phyloP scores from a whole-genome alignment of 1,140 invertebrate genomes.

The Drosophila serrata region DNA sequence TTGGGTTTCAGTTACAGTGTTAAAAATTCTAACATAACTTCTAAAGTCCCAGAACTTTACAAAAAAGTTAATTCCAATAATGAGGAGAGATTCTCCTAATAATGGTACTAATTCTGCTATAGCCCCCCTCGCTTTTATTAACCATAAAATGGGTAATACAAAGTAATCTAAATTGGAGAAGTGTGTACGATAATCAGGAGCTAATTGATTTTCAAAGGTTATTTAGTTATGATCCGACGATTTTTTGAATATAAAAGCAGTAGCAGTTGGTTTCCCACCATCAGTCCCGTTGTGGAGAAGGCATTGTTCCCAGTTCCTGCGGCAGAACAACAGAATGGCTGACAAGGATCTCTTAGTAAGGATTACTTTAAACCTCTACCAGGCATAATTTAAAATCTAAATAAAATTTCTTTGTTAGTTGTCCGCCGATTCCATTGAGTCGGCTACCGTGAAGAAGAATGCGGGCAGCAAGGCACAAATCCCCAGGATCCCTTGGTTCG shows the following conservation, averaged over 20 bases:
- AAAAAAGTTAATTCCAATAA: too few relatives aligned
- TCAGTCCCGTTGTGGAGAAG: background rate
- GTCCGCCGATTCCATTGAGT: slow-evolving; percentile 16
- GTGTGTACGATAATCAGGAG: slow-evolving; percentile 8
- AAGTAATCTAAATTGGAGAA: slow-evolving; percentile 17
- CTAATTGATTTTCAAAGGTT: slow-evolving; percentile 13
- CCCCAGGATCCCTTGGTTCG: slow-evolving; percentile 39
- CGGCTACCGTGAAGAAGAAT: slow-evolving; percentile 1
- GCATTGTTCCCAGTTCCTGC: background rate
- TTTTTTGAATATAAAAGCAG: slow-evolving; percentile 29
- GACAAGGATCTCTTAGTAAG: slow-evolving; percentile 44
- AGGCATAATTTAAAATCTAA: background rate
- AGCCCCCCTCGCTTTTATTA: slow-evolving; percentile 21
- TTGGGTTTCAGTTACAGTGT: too few relatives aligned
- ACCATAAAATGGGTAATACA: slow-evolving; percentile 11
- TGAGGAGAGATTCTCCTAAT: too few relatives aligned
- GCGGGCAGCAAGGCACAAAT: background rate
- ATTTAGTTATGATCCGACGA: background rate
- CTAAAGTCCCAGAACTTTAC: background rate
- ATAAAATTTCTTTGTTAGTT: background rate
- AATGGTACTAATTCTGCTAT: background rate
- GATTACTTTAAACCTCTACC: background rate
- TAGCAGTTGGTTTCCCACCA: background rate
- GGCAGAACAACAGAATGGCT: slow-evolving; percentile 19
- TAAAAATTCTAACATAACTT: background rate